phyloP scores from a whole-genome alignment of 2,888 invertebrate species.

The Norana najaformis region DNA sequence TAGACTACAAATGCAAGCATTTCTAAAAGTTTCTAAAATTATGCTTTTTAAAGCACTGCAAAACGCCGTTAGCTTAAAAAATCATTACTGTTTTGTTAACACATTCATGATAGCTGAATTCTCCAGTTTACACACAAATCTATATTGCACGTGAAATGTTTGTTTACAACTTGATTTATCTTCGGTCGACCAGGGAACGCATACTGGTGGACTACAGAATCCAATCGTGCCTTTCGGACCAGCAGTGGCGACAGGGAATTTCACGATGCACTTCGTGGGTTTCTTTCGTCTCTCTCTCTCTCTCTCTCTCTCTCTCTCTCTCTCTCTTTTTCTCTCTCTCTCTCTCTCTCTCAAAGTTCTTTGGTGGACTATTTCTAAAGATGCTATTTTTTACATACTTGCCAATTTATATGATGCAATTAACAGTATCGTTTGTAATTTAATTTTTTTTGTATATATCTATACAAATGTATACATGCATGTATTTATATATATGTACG shows the following conservation, averaged over 20 bases:
- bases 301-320: not conserved
- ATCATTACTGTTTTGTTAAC: no score
- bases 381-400: not conserved
- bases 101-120: no score
- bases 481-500: not conserved
- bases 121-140: no score
- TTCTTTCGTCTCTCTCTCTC: not conserved
- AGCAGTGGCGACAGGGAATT: not conserved
- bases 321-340: not conserved
- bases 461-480: not conserved
- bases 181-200: slow-evolving; percentile 20
- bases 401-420: no score
- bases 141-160: no score
- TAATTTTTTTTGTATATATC: not conserved
- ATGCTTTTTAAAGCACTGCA: no score
- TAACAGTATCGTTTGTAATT: no score
- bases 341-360: not conserved
- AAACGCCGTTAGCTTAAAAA: no score
- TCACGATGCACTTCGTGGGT: slow-evolving; percentile 9
- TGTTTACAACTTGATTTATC: not conserved
- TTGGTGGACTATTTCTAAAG: not conserved
- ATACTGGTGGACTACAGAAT: slow-evolving; percentile 26
- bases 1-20: no score
- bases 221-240: not conserved
- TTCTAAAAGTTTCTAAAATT: no score